These are phyloP conservation scores for Vulpes ferrilata DNA, from an alignment of 2,113 vertebrate species.

Conservation along the genomic window DNA sequence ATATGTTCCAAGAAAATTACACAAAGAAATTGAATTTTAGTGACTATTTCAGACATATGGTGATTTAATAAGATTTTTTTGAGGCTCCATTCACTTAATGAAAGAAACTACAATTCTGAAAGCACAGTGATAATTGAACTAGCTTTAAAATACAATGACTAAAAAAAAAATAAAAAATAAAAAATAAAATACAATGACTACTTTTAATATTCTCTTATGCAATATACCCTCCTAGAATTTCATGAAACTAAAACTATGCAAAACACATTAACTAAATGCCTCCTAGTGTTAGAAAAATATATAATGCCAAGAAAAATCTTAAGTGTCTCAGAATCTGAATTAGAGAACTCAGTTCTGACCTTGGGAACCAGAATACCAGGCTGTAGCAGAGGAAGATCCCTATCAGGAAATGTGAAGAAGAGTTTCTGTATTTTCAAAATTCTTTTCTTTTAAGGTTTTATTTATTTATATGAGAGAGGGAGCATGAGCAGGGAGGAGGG, in stretches of 20 bases:
- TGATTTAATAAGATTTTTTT: conserved; percentile 41
- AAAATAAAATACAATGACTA: background rate
- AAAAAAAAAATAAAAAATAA: too few relatives aligned
- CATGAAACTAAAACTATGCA: conserved; percentile 38
- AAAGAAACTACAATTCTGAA: conserved; percentile 10
- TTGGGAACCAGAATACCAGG: background rate
- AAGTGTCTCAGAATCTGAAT: background rate
- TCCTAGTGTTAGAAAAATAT: background rate
- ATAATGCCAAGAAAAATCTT: background rate
- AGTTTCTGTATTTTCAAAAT: conserved; percentile 29
- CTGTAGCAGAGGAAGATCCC: background rate
- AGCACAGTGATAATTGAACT: background rate
- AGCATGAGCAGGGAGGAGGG: too few relatives aligned
- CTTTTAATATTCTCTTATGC: background rate
- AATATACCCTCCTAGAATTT: background rate
- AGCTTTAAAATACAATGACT: background rate
- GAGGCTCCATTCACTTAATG: background rate
- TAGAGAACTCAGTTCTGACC: background rate
- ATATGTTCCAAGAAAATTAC: background rate
- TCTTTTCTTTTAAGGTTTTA: background rate
- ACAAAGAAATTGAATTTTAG: background rate
- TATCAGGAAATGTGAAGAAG: background rate
- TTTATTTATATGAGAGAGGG: too few relatives aligned
- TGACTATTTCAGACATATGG: background rate
- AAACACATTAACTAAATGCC: conserved; percentile 28